Conservation (phyloP, 2,888 invertebrate genomes). For the Cheilosia scutellata region DNA sequence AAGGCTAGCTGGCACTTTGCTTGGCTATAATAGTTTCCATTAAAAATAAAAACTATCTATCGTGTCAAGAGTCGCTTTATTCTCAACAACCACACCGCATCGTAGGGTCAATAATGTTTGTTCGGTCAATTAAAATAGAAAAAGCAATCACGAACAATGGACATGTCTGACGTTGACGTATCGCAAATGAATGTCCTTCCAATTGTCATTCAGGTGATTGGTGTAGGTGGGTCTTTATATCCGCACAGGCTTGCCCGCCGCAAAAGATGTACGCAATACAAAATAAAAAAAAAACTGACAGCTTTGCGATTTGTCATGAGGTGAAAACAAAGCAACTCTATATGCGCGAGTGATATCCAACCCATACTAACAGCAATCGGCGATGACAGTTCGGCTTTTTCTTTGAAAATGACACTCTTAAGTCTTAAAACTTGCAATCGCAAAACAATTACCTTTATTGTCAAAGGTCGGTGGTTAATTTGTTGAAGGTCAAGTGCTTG, state of each 20-base stretch:
- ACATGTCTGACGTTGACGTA: too few species aligned
- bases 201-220: not conserved
- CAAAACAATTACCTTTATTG: slow-evolving; percentile 28
- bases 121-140: too few species aligned
- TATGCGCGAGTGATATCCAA: not conserved
- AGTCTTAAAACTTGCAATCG: slow-evolving; percentile 1
- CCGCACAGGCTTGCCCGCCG: too few species aligned
- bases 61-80: not conserved
- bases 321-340: not conserved
- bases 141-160: too few species aligned
- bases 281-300: not conserved
- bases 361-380: slow-evolving; percentile 18
- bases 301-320: not conserved
- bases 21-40: not conserved
- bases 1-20: not conserved
- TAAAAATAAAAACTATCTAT: not conserved
- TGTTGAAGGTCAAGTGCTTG: slow-evolving; percentile 8
- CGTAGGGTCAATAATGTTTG: not conserved
- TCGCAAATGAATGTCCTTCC: slow-evolving; percentile 1
- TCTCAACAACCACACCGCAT: not conserved
- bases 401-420: not conserved
- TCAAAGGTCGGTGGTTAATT: slow-evolving; percentile 20
- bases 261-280: not conserved
- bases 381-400: slow-evolving; percentile 3
- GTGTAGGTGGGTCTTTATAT: too few species aligned